Evolutionary conservation across 2,888 invertebrate genomes (phyloP), one percentile per base, ranked within the genome.

Genomic region (Dorcus parallelipipedus): DNA sequence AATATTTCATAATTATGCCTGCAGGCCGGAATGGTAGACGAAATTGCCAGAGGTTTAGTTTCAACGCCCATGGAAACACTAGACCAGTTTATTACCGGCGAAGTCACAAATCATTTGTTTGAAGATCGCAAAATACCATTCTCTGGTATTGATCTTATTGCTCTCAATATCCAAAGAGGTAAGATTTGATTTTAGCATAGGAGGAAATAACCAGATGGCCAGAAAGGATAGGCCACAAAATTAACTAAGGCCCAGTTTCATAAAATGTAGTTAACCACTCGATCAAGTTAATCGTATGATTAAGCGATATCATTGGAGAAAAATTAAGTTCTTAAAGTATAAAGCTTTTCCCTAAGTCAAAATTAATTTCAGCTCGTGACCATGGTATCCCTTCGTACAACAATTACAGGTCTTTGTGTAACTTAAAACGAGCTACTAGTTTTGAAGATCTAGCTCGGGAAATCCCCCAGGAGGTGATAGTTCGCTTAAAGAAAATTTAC

Each of bases 31-130:
- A 88, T 94, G 83, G 82, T 91, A 20, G 95, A 95, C 76, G 93
- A 95, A 75, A 86, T 95, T 48, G 83, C 89, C 59, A 86, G 95
- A 52, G 95, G 95, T 38, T 79, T 95, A 8, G 83, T 93, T 0
- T 89, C 93, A 0, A 93, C 93, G 0, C 94, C 95, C 0, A 94
- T 95, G 91, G 95, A 95, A 78, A 92, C 91, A 1, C 79, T 95
- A 51, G 95, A 95, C 79, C 94, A 95, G 76, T 95, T 95, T 75
- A 91, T 95, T 67, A 95, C 95, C 0, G 93, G 93, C 0, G 95
- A 95, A 81, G 93, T 95, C 1, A 94, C 95, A 7, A 95, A 97
- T 78, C 97, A 97, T 78, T 80, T 97, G 55, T 97, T 97, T 75
- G 96, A 97, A 77, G 91, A 95, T 72, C 84, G 89, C 10, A 87